Base-by-base conservation (phyloP, 2,797 vertebrate genomes). In the Platyrinchus mystaceus region DNA sequence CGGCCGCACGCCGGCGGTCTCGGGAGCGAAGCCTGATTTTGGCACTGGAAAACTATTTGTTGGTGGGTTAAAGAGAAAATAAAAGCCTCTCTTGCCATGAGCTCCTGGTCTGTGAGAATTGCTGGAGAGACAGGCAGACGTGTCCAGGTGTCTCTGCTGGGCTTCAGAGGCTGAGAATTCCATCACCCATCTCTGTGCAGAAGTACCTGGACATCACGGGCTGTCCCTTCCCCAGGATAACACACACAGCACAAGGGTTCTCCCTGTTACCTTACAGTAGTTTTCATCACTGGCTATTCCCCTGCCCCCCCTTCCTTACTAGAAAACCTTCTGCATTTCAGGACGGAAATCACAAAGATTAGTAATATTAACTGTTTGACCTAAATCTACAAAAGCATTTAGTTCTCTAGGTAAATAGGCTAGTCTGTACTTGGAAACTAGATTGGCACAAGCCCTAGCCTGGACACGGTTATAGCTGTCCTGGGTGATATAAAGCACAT, bases 181-280 rank as follows among this genome's bases (percentile, higher is more conserved):
- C 50, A 24, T 62, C 1, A 1, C 0, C 9, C n/a, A 19, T 26
- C 76, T 26, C 21, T 80, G 55, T n/a, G 23, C 62, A 46, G 55
- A 17, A 63, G 4, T 37, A 27, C 41, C 49, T 22, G 39, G 17
- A 44, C 30, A 32, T 41, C 1, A 0, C 1, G 7, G 5, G 1
- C 50, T n/a, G 56, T n/a, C 11, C 49, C 34, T 82, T 69, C 41
- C 2, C 24, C 27, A 9, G 71, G 39, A 2, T 37, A 24, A 27
- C 7, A 4, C 2, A 0, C 14, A 18, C 1, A 4, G 28, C 37
- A 22, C 0, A 0, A 14, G 15, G 19, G 18, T 20, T 74, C 46
- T 64, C 41, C 32, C 17, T 27, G 0, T 22, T 26, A 34, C 27
- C 39, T 10, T n/a, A 4, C 18, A 12, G 16, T 8, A 16, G 21